Evolutionary conservation across 2,888 invertebrate species (phyloP), one percentile per base, ranked within the genome.

Genomic region (Schizotus pectinicornis): DNA sequence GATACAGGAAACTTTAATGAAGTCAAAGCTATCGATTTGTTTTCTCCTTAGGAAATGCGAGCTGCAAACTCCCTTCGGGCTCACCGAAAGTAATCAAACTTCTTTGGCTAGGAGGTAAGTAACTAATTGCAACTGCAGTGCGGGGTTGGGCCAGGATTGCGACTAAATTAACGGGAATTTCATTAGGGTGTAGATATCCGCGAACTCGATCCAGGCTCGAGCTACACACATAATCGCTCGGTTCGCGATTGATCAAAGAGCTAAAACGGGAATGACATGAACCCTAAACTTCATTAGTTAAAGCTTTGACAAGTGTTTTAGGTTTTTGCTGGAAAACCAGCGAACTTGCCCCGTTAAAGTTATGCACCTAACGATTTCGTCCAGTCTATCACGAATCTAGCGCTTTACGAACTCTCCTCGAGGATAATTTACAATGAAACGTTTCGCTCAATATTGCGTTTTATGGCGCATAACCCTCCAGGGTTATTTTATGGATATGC

Each of bases 211-310:
- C 22, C 22, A 22, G 22, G 22, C 22, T 22, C 22, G 5, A 22
- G 22, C 22, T 5, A 22, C 22, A 22, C 22, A 22, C 14, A 34
- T 33, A 38, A 9, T 35, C 7, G 11, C 14, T 32, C 34, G 30
- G 52, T 41, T 35, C 30, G 33, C 45, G 36, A 33, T 14, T 48
- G 66, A 66, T 61, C 64, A 62, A 66, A 66, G 64, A 47, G 61
- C 59, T 60, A 61, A 64, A 60, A 63, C 39, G 52, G 63, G 59
- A 59, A 46, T 47, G 58, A 58, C 37, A 47, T 60, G 61, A 55
- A 62, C 58, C 56, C 54, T 59, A 56, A 59, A 64, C 59, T 66
- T 66, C 62, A 64, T 64, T 66, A 63, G 56, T 62, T 61, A 60
- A 62, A 66, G 66, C 66, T 66, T 66, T 66, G 66, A 62, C 43